Evolutionary conservation across 1,140 invertebrate genomes (phyloP).

Genomic region (Mylabris phalerata): DNA sequence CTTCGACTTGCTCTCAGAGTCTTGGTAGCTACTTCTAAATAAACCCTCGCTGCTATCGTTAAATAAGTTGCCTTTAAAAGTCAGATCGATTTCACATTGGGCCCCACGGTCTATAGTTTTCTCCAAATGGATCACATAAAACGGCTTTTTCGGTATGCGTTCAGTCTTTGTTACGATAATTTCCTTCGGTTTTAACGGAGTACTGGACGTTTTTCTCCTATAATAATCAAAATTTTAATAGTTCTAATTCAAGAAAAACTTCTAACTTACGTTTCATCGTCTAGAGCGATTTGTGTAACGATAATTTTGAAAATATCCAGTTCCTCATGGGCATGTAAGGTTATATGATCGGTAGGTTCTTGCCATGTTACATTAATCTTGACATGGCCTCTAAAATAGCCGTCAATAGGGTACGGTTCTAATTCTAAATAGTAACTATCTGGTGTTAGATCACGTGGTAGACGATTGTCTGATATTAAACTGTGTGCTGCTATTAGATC

Average conservation of each 20-base stretch:
- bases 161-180: conserved; percentile 31
- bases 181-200: conserved; percentile 19
- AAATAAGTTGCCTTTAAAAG: conserved; percentile 53
- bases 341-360: conserved; percentile 50
- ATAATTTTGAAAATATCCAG: conserved; percentile 45
- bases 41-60: conserved; percentile 52
- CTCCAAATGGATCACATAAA: conserved; percentile 50
- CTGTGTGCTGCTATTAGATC: conserved; percentile 53
- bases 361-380: conserved; percentile 55
- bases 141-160: conserved; percentile 47
- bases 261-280: conserved; percentile 40
- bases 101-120: conserved; percentile 46
- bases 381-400: conserved; percentile 53
- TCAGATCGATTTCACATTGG: conserved; percentile 49
- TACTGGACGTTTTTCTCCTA: conserved; percentile 18
- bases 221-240: neutral
- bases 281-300: conserved; percentile 32
- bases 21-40: conserved; percentile 53
- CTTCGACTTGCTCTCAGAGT: conserved; percentile 42
- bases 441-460: conserved; percentile 52
- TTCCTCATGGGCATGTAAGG: conserved; percentile 54
- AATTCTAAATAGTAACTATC: conserved; percentile 54
- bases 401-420: conserved; percentile 52
- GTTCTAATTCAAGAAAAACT: neutral
- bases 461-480: conserved; percentile 49